Evolutionary conservation across 2,888 invertebrate species (phyloP).

Genomic region (Drosophila meridiana): DNA sequence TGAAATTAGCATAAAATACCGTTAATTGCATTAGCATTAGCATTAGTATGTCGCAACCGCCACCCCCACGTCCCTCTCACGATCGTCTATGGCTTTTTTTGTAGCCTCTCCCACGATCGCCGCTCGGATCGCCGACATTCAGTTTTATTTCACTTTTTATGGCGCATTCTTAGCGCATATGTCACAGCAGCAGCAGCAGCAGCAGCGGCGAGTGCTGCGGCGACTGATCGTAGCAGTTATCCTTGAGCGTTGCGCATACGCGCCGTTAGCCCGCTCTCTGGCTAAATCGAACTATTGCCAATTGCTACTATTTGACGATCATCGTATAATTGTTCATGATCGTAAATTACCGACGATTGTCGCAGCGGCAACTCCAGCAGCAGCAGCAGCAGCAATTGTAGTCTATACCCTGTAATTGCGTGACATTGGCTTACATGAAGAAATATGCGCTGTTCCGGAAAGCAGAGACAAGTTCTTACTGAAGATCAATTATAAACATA

Average conservation of each 20-base stretch:
- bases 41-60: slow-evolving; percentile 63
- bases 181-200: slow-evolving; percentile 51
- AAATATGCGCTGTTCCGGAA: background rate
- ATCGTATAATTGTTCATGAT: slow-evolving; percentile 44
- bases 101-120: slow-evolving; percentile 51
- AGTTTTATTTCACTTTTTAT: slow-evolving; percentile 46
- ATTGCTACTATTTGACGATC: slow-evolving; percentile 31
- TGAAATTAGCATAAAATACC: slow-evolving; percentile 84
- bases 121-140: slow-evolving; percentile 46
- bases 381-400: background rate
- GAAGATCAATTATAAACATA: background rate
- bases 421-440: background rate
- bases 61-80: background rate
- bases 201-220: slow-evolving; percentile 1
- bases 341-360: slow-evolving; percentile 45
- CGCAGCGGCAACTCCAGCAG: background rate
- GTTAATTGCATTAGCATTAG: slow-evolving; percentile 81
- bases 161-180: slow-evolving; percentile 74
- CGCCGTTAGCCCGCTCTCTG: slow-evolving; percentile 42
- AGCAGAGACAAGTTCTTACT: background rate
- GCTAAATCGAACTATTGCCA: slow-evolving; percentile 15
- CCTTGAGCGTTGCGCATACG: slow-evolving; percentile 73
- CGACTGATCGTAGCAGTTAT: slow-evolving; percentile 60
- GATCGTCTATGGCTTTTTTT: slow-evolving; percentile 2
- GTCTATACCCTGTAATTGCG: slow-evolving; percentile 20